phyloP scores from a whole-genome alignment of 2,113 vertebrate genomes.

The Ia io region DNA sequence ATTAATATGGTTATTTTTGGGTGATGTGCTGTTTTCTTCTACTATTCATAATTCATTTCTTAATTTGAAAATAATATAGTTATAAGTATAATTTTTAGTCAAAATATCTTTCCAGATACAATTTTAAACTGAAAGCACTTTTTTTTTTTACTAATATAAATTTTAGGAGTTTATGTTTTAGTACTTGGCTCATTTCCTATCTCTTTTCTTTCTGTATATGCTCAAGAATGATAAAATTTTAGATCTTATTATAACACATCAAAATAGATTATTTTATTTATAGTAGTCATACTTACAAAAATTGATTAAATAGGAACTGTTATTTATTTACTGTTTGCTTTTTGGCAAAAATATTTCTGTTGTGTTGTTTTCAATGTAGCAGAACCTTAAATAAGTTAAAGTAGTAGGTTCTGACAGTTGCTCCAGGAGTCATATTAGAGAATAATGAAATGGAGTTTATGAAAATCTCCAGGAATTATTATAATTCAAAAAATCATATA shows the following conservation, averaged over 20 bases:
- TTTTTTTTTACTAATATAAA: slow-evolving; percentile 30
- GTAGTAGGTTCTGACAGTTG: slow-evolving; percentile 35
- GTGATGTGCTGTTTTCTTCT: not conserved
- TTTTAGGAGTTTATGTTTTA: slow-evolving; percentile 41
- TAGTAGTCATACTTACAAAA: slow-evolving; percentile 32
- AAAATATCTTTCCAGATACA: slow-evolving; percentile 49
- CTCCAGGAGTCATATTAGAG: not conserved
- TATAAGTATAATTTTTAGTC: slow-evolving; percentile 47
- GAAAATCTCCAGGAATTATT: slow-evolving; percentile 5
- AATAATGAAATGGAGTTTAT: slow-evolving; percentile 52
- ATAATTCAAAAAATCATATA: not conserved
- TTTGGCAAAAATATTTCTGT: not conserved
- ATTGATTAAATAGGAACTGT: not conserved
- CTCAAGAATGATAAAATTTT: slow-evolving; percentile 17
- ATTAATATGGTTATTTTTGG: slow-evolving; percentile 23
- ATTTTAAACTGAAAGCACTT: slow-evolving; percentile 49
- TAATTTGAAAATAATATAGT: slow-evolving; percentile 46
- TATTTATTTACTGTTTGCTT: slow-evolving; percentile 45
- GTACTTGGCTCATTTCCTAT: not conserved
- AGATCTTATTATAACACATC: slow-evolving; percentile 22
- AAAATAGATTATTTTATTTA: slow-evolving; percentile 42
- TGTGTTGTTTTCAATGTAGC: not conserved
- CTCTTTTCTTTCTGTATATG: not conserved
- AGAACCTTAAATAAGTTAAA: slow-evolving; percentile 35
- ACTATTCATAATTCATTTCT: slow-evolving; percentile 47